Evolutionary conservation across 1,140 invertebrate genomes (phyloP).

Genomic region (Micrasema longulum): DNA sequence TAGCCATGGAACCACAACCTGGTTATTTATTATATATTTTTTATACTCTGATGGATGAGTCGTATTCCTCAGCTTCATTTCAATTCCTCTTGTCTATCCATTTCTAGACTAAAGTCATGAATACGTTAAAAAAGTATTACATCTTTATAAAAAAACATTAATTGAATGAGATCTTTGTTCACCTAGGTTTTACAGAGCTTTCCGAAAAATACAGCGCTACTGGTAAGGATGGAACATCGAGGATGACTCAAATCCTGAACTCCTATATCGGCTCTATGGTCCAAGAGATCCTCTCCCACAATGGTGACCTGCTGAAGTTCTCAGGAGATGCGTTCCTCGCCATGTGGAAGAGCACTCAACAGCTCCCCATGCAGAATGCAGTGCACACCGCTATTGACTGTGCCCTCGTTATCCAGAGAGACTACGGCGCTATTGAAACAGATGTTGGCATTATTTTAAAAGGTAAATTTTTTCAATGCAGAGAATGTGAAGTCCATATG

Average conservation of each 20-base stretch:
- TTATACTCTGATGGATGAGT: too few relatives aligned
- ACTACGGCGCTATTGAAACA: conserved; percentile 71
- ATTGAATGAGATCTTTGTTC: too few relatives aligned
- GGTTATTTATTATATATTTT: too few relatives aligned
- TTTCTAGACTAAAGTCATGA: too few relatives aligned
- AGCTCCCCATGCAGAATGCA: conserved; percentile 68
- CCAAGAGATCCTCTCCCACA: conserved; percentile 72
- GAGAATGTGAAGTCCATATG: not conserved
- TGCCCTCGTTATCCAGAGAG: conserved; percentile 73
- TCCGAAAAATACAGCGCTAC: conserved; percentile 72
- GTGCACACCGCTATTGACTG: conserved; percentile 73
- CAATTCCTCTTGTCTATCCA: too few relatives aligned
- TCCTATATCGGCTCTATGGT: conserved; percentile 76
- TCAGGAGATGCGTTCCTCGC: conserved; percentile 76
- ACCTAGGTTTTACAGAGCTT: conserved; percentile 75
- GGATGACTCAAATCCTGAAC: conserved; percentile 73
- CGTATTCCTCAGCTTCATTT: too few relatives aligned
- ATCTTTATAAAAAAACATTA: too few relatives aligned
- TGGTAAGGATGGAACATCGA: conserved; percentile 72
- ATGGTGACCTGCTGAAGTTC: conserved; percentile 76
- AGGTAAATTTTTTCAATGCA: conserved; percentile 60
- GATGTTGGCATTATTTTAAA: conserved; percentile 71
- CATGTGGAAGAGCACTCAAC: conserved; percentile 69
- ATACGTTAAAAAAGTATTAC: too few relatives aligned
- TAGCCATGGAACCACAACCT: too few relatives aligned